Evolutionary conservation across 1,140 invertebrate species (phyloP).

Genomic region (Piezodorus guildinii): DNA sequence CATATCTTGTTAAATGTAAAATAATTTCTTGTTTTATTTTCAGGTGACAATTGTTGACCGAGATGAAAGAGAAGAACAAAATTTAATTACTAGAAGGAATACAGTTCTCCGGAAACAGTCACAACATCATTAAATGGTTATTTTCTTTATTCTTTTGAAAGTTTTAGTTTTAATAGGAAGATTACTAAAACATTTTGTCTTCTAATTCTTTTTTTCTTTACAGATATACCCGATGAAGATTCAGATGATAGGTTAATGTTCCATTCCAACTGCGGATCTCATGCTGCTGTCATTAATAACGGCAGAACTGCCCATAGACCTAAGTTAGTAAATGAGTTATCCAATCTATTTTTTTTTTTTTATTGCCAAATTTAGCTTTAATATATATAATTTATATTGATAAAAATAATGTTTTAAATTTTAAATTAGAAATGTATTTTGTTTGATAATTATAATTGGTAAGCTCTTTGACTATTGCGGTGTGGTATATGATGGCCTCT

Average conservation of each 20-base stretch:
- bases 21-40: constrained; percentile 19
- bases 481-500: too few relatives aligned
- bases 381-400: too few relatives aligned
- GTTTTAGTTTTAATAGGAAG: not conserved
- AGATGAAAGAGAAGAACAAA: constrained; percentile 65
- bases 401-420: too few relatives aligned
- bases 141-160: not conserved
- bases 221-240: constrained; percentile 34
- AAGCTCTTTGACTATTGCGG: too few relatives aligned
- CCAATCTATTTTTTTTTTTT: not conserved
- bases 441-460: too few relatives aligned
- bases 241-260: constrained; percentile 61
- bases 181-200: not conserved
- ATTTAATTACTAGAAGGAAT: constrained; percentile 56
- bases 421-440: too few relatives aligned
- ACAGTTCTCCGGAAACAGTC: constrained; percentile 39
- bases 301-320: constrained; percentile 80
- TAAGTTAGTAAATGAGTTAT: constrained; percentile 49
- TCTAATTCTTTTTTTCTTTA: too few relatives aligned
- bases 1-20: not conserved
- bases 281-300: constrained; percentile 83
- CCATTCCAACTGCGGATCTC: constrained; percentile 78
- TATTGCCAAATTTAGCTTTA: too few relatives aligned
- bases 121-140: constrained; percentile 30
- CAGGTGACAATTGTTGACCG: constrained; percentile 67